Conservation (phyloP, 1,140 invertebrate genomes). For the Solen grandis region DNA sequence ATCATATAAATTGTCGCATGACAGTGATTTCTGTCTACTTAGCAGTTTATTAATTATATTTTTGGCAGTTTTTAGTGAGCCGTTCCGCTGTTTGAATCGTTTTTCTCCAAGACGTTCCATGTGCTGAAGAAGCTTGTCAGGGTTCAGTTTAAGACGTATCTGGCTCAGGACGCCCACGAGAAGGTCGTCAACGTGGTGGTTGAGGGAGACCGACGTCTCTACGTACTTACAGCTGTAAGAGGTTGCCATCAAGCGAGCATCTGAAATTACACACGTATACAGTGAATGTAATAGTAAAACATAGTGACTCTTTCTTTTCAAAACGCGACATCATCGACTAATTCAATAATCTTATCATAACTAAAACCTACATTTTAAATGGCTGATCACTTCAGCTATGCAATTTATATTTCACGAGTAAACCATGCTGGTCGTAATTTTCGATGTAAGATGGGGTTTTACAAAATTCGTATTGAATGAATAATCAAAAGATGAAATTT, state of each 20-base stretch:
- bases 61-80: conserved; percentile 39
- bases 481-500: too few species aligned
- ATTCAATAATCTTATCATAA: too few species aligned
- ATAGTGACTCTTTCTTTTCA: too few species aligned
- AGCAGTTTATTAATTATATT: conserved; percentile 65
- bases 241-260: conserved; percentile 83
- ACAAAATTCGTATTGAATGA: too few species aligned
- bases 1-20: conserved; percentile 67
- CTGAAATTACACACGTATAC: conserved; percentile 70
- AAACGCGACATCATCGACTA: too few species aligned
- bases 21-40: conserved; percentile 63
- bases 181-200: conserved; percentile 91
- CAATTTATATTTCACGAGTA: too few species aligned
- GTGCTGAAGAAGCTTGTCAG: conserved; percentile 31
- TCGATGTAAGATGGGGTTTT: too few species aligned
- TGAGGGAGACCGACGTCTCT: conserved; percentile 90
- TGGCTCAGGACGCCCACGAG: conserved; percentile 88
- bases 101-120: conserved; percentile 13
- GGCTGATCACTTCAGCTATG: too few species aligned
- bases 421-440: too few species aligned
- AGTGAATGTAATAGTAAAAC: too few species aligned
- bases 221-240: conserved; percentile 90
- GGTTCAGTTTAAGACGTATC: conserved; percentile 76
- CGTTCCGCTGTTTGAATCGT: conserved; percentile 21
- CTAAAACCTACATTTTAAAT: too few species aligned